Evolutionary conservation across 2,797 vertebrate species (phyloP), one percentile per base, ranked within the genome.

Genomic region (Melopsittacus undulatus): DNA sequence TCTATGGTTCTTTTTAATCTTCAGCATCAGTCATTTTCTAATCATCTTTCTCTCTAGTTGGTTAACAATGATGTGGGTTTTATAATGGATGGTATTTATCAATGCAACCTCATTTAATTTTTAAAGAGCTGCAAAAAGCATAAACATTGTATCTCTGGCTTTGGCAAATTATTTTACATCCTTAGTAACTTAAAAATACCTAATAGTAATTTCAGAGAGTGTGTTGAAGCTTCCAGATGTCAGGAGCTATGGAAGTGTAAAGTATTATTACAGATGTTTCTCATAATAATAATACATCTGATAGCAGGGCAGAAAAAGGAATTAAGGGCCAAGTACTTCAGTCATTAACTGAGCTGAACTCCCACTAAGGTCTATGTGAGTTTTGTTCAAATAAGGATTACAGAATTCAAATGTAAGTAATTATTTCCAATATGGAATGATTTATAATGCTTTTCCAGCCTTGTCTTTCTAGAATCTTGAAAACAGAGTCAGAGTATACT

Each of bases 321-420:
- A 95, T 95, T 94, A 94, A 96, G 95, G 92, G 94, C 95, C 92
- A 95, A 96, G 95, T 95, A 94, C 92, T 96, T 90, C 92, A 94
- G 91, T 95, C 94, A 93, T 95, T 95, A 96, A 83, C 87, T 89
- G 70, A 95, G 80, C 89, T 94, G 94, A 96, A 95, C 92, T 96
- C 87, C 87, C 92, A 92, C 95, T 95, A 94, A 94, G 86, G 91
- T 96, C 94, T 95, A 77, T 95, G 80, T 92, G 94, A 95, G 87
- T 97, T 96, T 94, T 96, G 95, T 87, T 95, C 95, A 97, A 94
- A 92, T 95, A 96, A 97, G 95, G 90, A 91, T 95, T 95, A 91
- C 80, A 92, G 90, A 94, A 95, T 91, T 96, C 91, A 91, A 95
- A 92, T 94, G 91, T 91, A 96, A 95, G 91, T 94, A 94, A 95